Base-by-base conservation (phyloP, 2,113 vertebrate species). In the Clarias macrocephalus region DNA sequence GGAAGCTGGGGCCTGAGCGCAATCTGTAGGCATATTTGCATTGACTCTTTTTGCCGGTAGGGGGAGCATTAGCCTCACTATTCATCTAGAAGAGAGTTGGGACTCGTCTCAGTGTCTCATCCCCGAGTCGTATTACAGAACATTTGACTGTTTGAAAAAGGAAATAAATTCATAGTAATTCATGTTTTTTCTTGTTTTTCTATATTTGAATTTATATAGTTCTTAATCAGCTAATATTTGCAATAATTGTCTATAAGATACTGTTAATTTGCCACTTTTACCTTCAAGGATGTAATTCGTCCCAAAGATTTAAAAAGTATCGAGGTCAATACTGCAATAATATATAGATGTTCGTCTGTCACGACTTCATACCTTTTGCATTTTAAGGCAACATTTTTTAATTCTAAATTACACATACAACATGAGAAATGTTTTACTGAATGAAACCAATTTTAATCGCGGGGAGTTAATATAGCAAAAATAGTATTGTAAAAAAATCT, bases 21-120 rank as follows among this genome's bases (percentile, higher is more conserved):
- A 28, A 5, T 8, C 57, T 82, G 11, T 25, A 81, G 80, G 33
- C 25, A n/a, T 13, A 79, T 28, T 15, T 77, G 63, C 48, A 62
- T 80, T 65, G 19, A 80, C 5, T 73, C 3, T n/a, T 83, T 16
- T 0, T 0, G 0, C 89, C 95, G 89, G 91, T 90, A 91, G 95
- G 94, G 91, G 94, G 90, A 91, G 93, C 94, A 89, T 94, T 89
- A 88, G 92, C 11, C 89, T 90, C 92, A 89, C 89, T 86, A 82
- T 94, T 91, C 48, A 48, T 63, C 56, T 83, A 48, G 10, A 73
- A 42, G 48, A 33, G 57, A 56, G 23, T 23, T 75, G 28, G 68
- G 23, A 60, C 15, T 73, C 56, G 10, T 28, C n/a, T 62, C 16
- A 81, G 52, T 37, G 10, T 28, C n/a, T 62, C 28, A 62, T 62